These are phyloP conservation scores for Pangasius djambal DNA, from an alignment of 2,797 vertebrate genomes.

Conservation along the genomic window DNA sequence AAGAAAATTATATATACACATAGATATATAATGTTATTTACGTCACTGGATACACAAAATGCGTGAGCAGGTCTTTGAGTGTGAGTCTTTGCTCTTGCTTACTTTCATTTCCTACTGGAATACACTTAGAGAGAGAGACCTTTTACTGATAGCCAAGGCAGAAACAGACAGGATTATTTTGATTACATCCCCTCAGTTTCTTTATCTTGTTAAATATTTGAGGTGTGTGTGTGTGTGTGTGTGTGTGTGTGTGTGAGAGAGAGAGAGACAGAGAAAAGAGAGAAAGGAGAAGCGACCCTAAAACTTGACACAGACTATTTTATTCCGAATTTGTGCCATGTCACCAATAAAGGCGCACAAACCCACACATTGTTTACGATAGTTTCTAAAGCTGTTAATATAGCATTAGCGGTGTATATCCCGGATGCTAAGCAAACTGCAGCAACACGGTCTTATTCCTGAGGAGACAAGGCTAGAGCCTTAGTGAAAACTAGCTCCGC, in stretches of 20 bases:
- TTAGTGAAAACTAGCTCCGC: slow-evolving; percentile 4
- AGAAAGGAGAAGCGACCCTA: background rate
- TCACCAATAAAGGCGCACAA: slow-evolving; percentile 12
- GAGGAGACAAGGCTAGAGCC: background rate
- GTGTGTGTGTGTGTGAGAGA: background rate
- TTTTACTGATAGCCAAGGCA: slow-evolving; percentile 16
- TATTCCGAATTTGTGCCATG: background rate
- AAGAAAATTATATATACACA: background rate
- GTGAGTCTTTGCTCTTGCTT: background rate
- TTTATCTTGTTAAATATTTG: slow-evolving; percentile 27
- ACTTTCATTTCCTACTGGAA: slow-evolving; percentile 13
- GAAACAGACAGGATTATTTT: slow-evolving; percentile 3
- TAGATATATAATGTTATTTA: background rate
- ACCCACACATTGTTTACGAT: background rate
- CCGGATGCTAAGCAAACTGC: slow-evolving; percentile 14
- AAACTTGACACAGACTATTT: slow-evolving; percentile 4
- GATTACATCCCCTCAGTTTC: slow-evolving; percentile 2
- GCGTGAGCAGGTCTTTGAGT: background rate
- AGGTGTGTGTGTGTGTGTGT: background rate
- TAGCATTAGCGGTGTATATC: background rate
- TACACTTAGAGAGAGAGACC: background rate
- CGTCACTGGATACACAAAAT: background rate
- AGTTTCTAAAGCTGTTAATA: background rate
- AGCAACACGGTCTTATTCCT: background rate
- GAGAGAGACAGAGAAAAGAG: background rate